Base-by-base conservation (phyloP, 2,888 invertebrate species). In the Sussaba pulchella region DNA sequence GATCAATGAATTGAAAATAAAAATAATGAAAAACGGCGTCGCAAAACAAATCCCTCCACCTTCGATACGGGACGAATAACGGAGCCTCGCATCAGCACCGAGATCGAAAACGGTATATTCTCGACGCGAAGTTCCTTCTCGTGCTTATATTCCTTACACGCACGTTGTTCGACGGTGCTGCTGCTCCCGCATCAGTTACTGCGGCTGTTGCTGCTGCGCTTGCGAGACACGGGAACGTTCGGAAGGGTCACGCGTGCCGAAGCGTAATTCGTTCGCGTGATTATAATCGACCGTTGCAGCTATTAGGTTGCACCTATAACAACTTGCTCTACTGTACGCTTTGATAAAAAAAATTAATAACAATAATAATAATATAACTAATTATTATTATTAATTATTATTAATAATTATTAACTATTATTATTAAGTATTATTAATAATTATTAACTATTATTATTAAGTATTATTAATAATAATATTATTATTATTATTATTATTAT, bases 61-160 rank as follows among this genome's bases (percentile, higher is more conserved):
- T 8, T 36, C 41, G 10, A 76, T 76, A 75, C 82, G 76, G 82
- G 82, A 82, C 75, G 73, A 76, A 73, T 79, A 79, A 82, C 82
- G 82, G 81, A 74, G n/a, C 73, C 66, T 74, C 57, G 26, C 79
- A 73, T 81, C 76, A 71, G 82, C 57, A 79, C 81, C 75, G 79
- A 82, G 86, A 86, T 86, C 70, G 85, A 78, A 78, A 78, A 79
- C 79, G 80, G 78, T 84, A 84, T 81, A 83, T 81, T 79, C 75
- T 45, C 63, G 63, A 64, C 64, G 47, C 52, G 59, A 41, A 17
- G 43, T 63, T 78, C 39, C 43, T 41, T 52, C 59, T 64, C 70
- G 47, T 45, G 57, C 67, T 52, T 52, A 74, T 74, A 81, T 81
- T 81, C 81, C 77, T 74, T 66, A 74, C 81, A 81, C 78, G 81